These are phyloP conservation scores for Marmota flaviventris DNA, from an alignment of 2,113 vertebrate genomes.

Conservation along the genomic window DNA sequence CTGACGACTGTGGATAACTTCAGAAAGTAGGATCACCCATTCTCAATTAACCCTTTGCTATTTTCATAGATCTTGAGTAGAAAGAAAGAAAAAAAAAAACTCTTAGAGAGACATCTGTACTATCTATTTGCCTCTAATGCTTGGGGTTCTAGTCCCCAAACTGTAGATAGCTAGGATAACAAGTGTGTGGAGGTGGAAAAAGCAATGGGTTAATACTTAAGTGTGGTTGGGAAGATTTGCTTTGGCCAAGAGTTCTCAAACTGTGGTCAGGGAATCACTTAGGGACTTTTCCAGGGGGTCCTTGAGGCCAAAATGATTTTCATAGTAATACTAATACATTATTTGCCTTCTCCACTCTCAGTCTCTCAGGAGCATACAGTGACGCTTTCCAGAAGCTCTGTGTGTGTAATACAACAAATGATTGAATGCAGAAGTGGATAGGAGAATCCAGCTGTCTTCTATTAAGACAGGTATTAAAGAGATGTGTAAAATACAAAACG, in stretches of 20 bases:
- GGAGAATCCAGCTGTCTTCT: conserved; percentile 69
- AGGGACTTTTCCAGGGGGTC: conserved; percentile 2
- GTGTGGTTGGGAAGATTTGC: not conserved
- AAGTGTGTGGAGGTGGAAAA: not conserved
- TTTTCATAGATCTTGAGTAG: not conserved
- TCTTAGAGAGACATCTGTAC: not conserved
- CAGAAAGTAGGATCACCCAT: not conserved
- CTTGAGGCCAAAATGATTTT: conserved; percentile 74
- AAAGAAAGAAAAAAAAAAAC: not conserved
- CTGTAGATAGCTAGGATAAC: not conserved
- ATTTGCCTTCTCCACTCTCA: conserved; percentile 63
- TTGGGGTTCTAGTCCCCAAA: not conserved
- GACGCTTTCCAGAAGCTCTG: conserved; percentile 68
- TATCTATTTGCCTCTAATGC: not conserved
- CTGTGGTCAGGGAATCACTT: conserved; percentile 30
- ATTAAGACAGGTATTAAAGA: conserved; percentile 67
- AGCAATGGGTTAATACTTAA: not conserved
- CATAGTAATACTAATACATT: conserved; percentile 62
- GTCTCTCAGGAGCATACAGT: conserved; percentile 52
- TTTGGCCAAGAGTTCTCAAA: conserved; percentile 50
- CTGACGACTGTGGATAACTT: not conserved
- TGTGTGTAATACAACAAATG: conserved; percentile 65
- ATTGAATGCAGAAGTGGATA: conserved; percentile 68
- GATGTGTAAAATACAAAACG: conserved; percentile 49
- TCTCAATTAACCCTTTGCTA: not conserved